phyloP scores from a whole-genome alignment of 2,797 vertebrate species.

The Remorina albescens region DNA sequence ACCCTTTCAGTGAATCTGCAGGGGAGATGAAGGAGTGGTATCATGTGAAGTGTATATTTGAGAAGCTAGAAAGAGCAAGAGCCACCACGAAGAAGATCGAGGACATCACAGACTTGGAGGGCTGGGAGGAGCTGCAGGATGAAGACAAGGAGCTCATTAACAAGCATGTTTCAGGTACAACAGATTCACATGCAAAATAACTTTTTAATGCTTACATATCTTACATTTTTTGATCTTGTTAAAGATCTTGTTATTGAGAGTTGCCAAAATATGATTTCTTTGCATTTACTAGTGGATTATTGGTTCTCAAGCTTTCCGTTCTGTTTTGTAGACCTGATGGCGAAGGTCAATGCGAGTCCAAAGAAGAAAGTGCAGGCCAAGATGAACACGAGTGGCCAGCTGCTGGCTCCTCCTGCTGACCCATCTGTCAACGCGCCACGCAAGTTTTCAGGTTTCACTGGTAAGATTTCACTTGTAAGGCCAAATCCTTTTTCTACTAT shows the following conservation, averaged over 20 bases:
- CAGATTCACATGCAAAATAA: not conserved
- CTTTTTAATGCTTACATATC: slow-evolving; percentile 1
- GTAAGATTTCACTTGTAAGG: slow-evolving; percentile 68
- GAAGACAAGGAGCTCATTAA: slow-evolving; percentile 92
- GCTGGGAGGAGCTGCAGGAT: slow-evolving; percentile 96
- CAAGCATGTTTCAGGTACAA: slow-evolving; percentile 89
- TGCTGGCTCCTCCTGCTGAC: slow-evolving; percentile 81
- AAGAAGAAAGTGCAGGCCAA: slow-evolving; percentile 96
- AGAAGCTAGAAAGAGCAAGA: slow-evolving; percentile 94
- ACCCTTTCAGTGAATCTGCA: slow-evolving; percentile 96
- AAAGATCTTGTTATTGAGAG: not conserved
- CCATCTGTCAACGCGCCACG: slow-evolving; percentile 87
- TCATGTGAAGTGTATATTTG: slow-evolving; percentile 96
- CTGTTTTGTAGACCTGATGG: slow-evolving; percentile 86
- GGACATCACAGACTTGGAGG: slow-evolving; percentile 96
- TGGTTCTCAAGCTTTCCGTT: accelerated
- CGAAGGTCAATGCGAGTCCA: slow-evolving; percentile 88
- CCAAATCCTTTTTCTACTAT: not conserved
- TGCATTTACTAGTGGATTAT: not conserved
- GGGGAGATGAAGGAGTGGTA: slow-evolving; percentile 99
- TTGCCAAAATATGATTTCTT: too few species aligned
- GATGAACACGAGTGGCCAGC: slow-evolving; percentile 83
- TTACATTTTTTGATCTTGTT: not conserved
- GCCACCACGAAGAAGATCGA: slow-evolving; percentile 97
- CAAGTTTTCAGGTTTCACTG: slow-evolving; percentile 97